Percentiles rank a stretch among this genome's conserved stretches.
phyloP scores from a whole-genome alignment of 2,888 invertebrate genomes.

The Perizoma affinitatum region DNA sequence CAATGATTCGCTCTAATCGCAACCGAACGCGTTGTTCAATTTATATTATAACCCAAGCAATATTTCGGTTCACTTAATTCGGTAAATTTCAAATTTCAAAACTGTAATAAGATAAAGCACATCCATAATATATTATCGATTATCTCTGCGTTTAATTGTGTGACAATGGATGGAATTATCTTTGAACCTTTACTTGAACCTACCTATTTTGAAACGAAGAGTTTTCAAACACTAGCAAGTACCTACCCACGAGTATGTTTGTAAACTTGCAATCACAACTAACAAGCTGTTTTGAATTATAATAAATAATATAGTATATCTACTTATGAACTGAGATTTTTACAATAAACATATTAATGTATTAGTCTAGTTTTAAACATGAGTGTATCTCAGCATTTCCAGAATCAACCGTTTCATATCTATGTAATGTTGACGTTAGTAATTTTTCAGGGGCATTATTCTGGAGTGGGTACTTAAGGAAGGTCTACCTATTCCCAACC shows the following conservation, averaged over 20 bases:
- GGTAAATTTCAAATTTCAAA: constrained; percentile 17
- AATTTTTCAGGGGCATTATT: not conserved
- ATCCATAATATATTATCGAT: not conserved
- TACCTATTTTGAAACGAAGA: not conserved
- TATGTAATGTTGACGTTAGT: not conserved
- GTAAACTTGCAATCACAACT: not conserved
- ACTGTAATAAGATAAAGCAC: constrained; percentile 7
- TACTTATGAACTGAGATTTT: no score
- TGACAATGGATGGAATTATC: not conserved
- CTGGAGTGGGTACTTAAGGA: not conserved
- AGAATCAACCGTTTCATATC: no score
- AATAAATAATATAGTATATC: no score
- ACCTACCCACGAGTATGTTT: not conserved
- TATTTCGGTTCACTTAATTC: constrained; percentile 22
- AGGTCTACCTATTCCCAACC: not conserved
- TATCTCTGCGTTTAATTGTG: constrained; percentile 4
- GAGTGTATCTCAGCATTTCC: no score
- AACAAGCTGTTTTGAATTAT: not conserved
- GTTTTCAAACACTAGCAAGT: not conserved
- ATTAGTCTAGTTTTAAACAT: no score
- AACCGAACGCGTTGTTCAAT: constrained; percentile 13
- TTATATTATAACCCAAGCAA: constrained; percentile 18
- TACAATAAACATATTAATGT: no score
- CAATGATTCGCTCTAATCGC: constrained; percentile 15
- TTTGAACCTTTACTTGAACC: no score